Evolutionary conservation across 2,797 vertebrate genomes (phyloP).

Genomic region (Phoebastria nigripes): DNA sequence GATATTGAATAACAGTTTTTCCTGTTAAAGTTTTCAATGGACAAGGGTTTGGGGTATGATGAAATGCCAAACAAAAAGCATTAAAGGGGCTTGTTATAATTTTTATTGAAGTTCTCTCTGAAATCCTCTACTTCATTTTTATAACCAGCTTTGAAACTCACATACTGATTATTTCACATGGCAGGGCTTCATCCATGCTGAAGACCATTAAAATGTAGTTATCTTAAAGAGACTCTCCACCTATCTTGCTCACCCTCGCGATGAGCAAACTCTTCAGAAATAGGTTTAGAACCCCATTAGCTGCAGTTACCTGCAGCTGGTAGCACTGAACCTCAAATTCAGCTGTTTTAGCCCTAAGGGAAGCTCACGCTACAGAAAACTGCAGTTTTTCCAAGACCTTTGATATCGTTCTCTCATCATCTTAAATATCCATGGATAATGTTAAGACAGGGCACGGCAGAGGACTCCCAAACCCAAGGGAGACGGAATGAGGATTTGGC

Average conservation of each 20-base stretch:
- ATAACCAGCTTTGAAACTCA: not conserved
- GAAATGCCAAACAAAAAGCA: not conserved
- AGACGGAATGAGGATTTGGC: not conserved
- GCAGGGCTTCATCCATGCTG: not conserved
- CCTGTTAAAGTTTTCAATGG: not conserved
- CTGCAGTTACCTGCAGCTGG: not conserved
- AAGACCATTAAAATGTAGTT: not conserved
- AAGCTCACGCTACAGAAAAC: not conserved
- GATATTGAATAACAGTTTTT: not conserved
- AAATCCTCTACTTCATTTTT: not conserved
- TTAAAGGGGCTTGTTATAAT: not conserved
- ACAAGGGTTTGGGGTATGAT: not conserved
- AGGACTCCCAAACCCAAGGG: accelerated
- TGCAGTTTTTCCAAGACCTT: not conserved
- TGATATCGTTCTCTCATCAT: not conserved
- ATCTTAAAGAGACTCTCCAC: not conserved
- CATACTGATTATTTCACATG: not conserved
- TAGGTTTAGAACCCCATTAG: not conserved
- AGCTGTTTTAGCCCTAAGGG: not conserved
- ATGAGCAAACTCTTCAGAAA: not conserved
- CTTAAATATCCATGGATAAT: not conserved
- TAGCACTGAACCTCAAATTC: not conserved
- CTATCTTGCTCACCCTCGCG: not conserved
- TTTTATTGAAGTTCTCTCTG: not conserved
- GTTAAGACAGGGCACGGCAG: not conserved